Percentiles rank a stretch among this genome's conserved stretches.
phyloP scores from a whole-genome alignment of 2,888 invertebrate species.

The Trimorus sp. region DNA sequence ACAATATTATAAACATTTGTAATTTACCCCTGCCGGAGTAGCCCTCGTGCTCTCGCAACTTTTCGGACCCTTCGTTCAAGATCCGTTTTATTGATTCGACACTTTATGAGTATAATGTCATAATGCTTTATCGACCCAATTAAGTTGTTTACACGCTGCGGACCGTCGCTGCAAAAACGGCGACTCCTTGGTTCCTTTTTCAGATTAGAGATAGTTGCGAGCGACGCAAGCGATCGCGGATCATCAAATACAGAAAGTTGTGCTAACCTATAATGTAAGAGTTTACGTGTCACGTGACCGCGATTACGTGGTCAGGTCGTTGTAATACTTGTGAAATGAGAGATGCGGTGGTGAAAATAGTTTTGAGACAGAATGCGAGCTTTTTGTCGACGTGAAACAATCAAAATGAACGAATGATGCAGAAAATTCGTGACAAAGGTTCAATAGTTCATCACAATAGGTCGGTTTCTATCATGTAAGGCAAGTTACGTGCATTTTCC shows the following conservation, averaged over 20 bases:
- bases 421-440: no score
- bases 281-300: slow-evolving; percentile 20
- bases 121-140: slow-evolving; percentile 55
- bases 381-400: slow-evolving; percentile 2
- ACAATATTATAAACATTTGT: slow-evolving; percentile 64
- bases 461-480: no score
- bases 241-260: slow-evolving; percentile 27
- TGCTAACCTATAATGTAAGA: slow-evolving; percentile 27
- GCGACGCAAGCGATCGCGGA: not conserved
- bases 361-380: slow-evolving; percentile 17
- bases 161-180: not conserved
- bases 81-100: slow-evolving; percentile 61
- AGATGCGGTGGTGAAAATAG: slow-evolving; percentile 25
- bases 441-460: no score
- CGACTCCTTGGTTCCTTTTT: not conserved
- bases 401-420: not conserved
- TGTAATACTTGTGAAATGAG: no score
- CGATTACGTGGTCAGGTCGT: not conserved
- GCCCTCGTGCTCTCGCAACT: slow-evolving; percentile 38
- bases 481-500: no score
- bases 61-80: slow-evolving; percentile 55
- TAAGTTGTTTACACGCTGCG: slow-evolving; percentile 46
- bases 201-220: not conserved
- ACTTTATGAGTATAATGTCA: slow-evolving; percentile 58
- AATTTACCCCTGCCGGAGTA: slow-evolving; percentile 53